phyloP scores from a whole-genome alignment of 2,797 vertebrate species.

The Bradypodion pumilum region DNA sequence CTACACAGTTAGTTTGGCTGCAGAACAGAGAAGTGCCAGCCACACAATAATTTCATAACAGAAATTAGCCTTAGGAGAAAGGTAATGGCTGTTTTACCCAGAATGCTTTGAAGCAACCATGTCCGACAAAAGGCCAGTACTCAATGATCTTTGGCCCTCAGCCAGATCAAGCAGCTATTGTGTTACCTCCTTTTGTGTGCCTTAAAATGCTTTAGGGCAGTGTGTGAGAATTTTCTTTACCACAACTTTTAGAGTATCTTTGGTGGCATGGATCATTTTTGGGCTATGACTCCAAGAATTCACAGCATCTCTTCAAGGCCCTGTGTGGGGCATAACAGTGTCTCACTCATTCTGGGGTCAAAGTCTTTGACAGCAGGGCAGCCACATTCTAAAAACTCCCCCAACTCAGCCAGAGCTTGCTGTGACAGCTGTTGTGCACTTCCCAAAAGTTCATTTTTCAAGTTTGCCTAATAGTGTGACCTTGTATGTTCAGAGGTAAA shows the following conservation, averaged over 20 bases:
- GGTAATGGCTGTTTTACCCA: not conserved
- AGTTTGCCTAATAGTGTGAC: not conserved
- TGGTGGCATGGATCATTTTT: too few relatives aligned
- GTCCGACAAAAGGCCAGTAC: not conserved
- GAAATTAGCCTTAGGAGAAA: not conserved
- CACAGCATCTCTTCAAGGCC: too few relatives aligned
- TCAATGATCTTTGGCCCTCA: not conserved
- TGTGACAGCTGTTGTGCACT: too few relatives aligned
- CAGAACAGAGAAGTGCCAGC: not conserved
- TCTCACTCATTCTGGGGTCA: not conserved
- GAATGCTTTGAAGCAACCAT: not conserved
- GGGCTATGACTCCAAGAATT: too few relatives aligned
- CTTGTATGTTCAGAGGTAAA: not conserved
- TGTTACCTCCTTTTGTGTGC: not conserved
- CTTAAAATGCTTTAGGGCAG: not conserved
- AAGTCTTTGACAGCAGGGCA: not conserved
- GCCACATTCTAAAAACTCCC: not conserved
- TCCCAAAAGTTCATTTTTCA: not conserved
- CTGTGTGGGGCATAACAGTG: not conserved
- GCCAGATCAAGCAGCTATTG: not conserved
- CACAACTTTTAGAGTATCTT: too few relatives aligned
- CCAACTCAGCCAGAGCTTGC: too few relatives aligned
- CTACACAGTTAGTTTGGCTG: not conserved
- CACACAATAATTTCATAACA: not conserved
- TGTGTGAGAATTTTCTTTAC: too few relatives aligned